These are phyloP conservation scores for Pseudorhiza aurosa DNA, from an alignment of 30 jellyfish, hydroid and myxozoan species.

Conservation along the genomic window DNA sequence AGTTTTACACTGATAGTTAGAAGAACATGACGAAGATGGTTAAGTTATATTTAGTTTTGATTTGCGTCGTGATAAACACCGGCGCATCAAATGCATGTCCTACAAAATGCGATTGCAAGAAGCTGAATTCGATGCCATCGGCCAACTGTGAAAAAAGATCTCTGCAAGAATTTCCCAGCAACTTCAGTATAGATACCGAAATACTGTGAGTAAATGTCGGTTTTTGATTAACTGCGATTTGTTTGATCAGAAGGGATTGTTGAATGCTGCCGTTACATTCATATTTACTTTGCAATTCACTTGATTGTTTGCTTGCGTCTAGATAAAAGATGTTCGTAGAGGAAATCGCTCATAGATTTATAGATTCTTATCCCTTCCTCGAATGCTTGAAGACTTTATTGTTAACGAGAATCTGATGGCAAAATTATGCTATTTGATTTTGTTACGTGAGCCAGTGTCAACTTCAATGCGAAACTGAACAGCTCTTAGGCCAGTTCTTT, in stretches of 20 bases:
- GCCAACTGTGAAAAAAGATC: conserved; percentile 37
- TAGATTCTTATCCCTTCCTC: no score
- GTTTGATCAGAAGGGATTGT: no score
- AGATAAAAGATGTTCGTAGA: no score
- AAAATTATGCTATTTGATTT: no score
- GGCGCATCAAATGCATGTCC: conserved; percentile 44
- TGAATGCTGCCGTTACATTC: background rate
- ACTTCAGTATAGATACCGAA: conserved; percentile 35
- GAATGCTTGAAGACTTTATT: no score
- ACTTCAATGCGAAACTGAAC: no score
- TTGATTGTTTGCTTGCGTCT: conserved; percentile 2
- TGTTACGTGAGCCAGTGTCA: no score
- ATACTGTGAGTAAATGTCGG: conserved; percentile 20
- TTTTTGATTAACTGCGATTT: background rate
- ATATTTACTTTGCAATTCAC: background rate
- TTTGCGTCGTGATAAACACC: background rate
- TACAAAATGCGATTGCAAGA: conserved; percentile 35
- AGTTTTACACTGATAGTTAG: background rate
- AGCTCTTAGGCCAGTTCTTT: no score
- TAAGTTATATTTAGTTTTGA: background rate
- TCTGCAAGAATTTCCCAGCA: conserved; percentile 40
- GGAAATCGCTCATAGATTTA: no score
- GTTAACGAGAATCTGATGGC: no score
- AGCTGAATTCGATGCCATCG: background rate
- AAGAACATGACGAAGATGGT: background rate